These are phyloP conservation scores for Zenarchopterus dispar DNA, from an alignment of 2,797 vertebrate genomes.

Conservation along the genomic window DNA sequence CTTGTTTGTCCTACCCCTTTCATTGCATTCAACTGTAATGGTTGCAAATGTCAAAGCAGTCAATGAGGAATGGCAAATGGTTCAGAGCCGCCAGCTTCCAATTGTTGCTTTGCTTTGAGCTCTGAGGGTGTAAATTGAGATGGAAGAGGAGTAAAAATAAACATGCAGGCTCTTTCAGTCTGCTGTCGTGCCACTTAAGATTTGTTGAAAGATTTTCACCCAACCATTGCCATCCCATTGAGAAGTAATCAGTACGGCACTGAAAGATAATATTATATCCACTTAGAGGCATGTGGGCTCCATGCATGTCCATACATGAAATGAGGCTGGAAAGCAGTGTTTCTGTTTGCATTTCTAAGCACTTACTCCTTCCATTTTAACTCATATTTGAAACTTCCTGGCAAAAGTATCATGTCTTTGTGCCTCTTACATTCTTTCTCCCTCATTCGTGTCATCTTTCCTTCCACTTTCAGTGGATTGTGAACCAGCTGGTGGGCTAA, in stretches of 20 bases:
- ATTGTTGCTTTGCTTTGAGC: slow-evolving; percentile 75
- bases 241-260: slow-evolving; percentile 77
- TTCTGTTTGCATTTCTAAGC: slow-evolving; percentile 69
- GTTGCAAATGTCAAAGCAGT: slow-evolving; percentile 76
- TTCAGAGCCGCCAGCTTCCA: slow-evolving; percentile 72
- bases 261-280: slow-evolving; percentile 82
- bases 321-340: slow-evolving; percentile 50
- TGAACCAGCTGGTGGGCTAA: slow-evolving; percentile 79
- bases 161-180: slow-evolving; percentile 80
- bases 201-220: slow-evolving; percentile 81
- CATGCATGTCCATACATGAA: slow-evolving; percentile 77
- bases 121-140: slow-evolving; percentile 69
- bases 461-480: slow-evolving; percentile 58
- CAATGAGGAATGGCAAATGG: slow-evolving; percentile 67
- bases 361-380: slow-evolving; percentile 54
- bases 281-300: slow-evolving; percentile 76
- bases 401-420: slow-evolving; percentile 52
- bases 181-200: slow-evolving; percentile 82
- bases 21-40: slow-evolving; percentile 62
- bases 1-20: slow-evolving; percentile 63
- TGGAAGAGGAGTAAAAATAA: slow-evolving; percentile 62
- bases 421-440: slow-evolving; percentile 50
- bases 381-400: slow-evolving; percentile 61
- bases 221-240: slow-evolving; percentile 76
- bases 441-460: slow-evolving; percentile 41